phyloP scores from a whole-genome alignment of 2,797 vertebrate genomes.

The Pachyuromys duprasi region DNA sequence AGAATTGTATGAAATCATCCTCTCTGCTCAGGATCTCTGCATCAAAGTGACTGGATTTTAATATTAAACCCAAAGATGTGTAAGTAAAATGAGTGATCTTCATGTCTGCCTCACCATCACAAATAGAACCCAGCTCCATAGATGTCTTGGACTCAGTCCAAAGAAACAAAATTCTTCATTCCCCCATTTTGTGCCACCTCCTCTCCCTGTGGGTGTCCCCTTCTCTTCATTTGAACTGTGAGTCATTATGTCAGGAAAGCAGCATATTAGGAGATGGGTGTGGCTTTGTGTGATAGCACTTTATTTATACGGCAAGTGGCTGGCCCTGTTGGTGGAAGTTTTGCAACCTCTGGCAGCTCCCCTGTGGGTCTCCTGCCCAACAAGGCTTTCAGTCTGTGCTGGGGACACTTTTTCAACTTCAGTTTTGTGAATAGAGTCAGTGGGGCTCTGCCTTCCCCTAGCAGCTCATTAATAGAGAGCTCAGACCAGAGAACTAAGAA shows the following conservation, averaged over 20 bases:
- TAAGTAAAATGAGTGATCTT: neutral
- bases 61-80: slow-evolving; percentile 28
- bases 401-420: slow-evolving; percentile 38
- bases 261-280: neutral
- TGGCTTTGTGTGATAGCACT: neutral
- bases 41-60: neutral
- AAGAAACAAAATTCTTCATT: neutral
- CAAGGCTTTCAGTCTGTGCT: neutral
- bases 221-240: neutral
- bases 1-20: neutral
- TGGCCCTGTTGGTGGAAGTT: neutral
- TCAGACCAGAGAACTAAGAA: slow-evolving; percentile 59
- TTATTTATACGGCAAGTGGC: neutral
- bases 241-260: neutral
- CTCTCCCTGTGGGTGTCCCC: neutral
- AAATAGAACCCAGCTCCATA: neutral
- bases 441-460: slow-evolving; percentile 21
- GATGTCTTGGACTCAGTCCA: neutral
- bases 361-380: neutral
- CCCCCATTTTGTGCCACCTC: neutral
- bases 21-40: neutral
- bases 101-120: neutral
- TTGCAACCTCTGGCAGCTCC: neutral
- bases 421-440: slow-evolving; percentile 13
- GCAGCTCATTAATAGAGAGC: slow-evolving; percentile 74